These are phyloP conservation scores for Stegostoma tigrinum DNA, from an alignment of 2,113 vertebrate species.

Conservation along the genomic window DNA sequence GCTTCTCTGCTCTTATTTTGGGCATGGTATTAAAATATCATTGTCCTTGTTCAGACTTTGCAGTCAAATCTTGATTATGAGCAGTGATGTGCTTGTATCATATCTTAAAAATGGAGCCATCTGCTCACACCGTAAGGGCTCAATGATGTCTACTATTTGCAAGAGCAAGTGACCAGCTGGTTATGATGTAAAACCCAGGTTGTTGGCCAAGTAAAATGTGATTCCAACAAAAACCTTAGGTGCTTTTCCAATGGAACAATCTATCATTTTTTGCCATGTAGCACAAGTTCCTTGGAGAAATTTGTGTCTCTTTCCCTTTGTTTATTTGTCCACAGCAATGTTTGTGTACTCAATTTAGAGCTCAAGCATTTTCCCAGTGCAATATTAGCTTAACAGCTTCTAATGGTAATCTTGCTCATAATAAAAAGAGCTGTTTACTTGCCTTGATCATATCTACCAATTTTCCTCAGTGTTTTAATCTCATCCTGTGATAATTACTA, in stretches of 20 bases:
- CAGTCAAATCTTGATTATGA: slow-evolving; percentile 47
- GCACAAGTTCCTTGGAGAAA: not conserved
- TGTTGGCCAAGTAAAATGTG: not conserved
- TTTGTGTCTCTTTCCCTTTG: not conserved
- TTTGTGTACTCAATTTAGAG: not conserved
- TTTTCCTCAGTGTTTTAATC: not conserved
- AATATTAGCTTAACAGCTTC: not conserved
- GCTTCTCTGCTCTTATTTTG: not conserved
- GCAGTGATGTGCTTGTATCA: slow-evolving; percentile 46
- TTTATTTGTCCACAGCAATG: not conserved
- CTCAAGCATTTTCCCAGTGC: not conserved
- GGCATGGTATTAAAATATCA: not conserved
- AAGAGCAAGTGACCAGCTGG: not conserved
- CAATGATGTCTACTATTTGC: not conserved
- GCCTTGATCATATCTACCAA: not conserved
- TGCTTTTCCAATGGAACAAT: slow-evolving; percentile 7
- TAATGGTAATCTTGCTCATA: not conserved
- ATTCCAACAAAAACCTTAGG: slow-evolving; percentile 20
- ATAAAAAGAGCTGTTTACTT: slow-evolving; percentile 38
- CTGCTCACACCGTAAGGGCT: not conserved
- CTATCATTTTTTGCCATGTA: not conserved
- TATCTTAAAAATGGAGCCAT: not conserved
- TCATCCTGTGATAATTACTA: not conserved
- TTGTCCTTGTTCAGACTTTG: slow-evolving; percentile 8
- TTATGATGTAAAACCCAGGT: not conserved